phyloP scores from a whole-genome alignment of 2,113 vertebrate genomes.

The Gracilinanus agilis region DNA sequence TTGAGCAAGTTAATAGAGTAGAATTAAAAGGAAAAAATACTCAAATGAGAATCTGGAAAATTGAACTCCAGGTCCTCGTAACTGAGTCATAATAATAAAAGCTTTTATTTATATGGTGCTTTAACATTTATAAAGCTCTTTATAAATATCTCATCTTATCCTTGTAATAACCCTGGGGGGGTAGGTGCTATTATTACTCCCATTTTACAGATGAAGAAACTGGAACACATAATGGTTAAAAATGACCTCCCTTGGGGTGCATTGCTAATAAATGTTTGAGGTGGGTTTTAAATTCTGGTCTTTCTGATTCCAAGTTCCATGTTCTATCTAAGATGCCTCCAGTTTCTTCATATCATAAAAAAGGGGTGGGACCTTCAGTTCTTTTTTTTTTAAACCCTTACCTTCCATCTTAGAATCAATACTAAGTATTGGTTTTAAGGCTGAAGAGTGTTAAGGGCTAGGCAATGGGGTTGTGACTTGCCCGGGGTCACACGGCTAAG shows the following conservation, averaged over 20 bases:
- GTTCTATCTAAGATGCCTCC: background rate
- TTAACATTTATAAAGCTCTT: background rate
- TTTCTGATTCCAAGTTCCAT: too few species aligned
- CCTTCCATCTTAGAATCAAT: too few species aligned
- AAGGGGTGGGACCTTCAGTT: background rate
- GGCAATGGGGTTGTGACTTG: too few species aligned
- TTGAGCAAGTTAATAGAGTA: background rate
- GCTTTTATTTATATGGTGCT: background rate
- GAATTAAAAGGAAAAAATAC: background rate
- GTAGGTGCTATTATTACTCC: background rate
- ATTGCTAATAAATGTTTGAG: too few species aligned
- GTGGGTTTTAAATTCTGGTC: too few species aligned
- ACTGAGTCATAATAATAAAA: background rate
- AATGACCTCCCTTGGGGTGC: too few species aligned
- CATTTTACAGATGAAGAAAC: background rate
- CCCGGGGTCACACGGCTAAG: too few species aligned
- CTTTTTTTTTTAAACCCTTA: too few species aligned
- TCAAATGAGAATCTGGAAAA: background rate
- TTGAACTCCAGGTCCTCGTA: background rate
- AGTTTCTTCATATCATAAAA: constrained; percentile 22
- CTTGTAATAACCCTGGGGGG: background rate
- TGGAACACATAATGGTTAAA: background rate
- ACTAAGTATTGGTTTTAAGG: too few species aligned
- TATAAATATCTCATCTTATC: background rate
- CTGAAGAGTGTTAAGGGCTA: too few species aligned